Evolutionary conservation across 2,797 vertebrate species (phyloP).

Genomic region (Tarsius wallacei): DNA sequence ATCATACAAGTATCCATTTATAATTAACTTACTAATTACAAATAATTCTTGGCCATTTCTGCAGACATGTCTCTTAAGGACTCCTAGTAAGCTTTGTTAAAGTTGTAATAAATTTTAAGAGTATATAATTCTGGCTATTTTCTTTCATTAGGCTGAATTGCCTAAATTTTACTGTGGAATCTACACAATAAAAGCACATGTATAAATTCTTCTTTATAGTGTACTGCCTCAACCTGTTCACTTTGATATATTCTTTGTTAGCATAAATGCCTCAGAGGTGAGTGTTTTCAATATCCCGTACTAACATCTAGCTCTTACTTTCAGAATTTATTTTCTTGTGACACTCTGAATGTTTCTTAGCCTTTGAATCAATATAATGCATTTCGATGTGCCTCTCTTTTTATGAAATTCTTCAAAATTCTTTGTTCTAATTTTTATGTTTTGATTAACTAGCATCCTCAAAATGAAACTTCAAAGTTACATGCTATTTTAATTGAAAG

Average conservation of each 20-base stretch:
- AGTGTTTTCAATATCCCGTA: not conserved
- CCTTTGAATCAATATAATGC: not conserved
- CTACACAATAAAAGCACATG: not conserved
- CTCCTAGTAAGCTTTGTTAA: not conserved
- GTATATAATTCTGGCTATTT: not conserved
- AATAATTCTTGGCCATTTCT: constrained; percentile 44
- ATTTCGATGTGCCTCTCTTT: not conserved
- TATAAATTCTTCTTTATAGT: not conserved
- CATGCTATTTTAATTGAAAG: not conserved
- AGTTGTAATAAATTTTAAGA: constrained; percentile 13
- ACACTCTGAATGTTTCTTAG: not conserved
- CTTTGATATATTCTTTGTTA: not conserved
- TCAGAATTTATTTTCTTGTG: not conserved
- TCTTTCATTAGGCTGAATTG: not conserved
- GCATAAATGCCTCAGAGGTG: not conserved
- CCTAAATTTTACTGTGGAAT: not conserved
- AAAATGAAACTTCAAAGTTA: constrained; percentile 21
- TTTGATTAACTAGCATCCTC: not conserved
- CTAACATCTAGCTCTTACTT: not conserved
- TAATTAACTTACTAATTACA: not conserved
- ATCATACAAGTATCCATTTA: not conserved
- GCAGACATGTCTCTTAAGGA: not conserved
- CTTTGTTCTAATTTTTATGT: not conserved
- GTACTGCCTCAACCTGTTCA: not conserved
- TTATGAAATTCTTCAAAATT: constrained; percentile 3